phyloP scores from a whole-genome alignment of 2,888 invertebrate genomes.

The Lycaena phlaeas region DNA sequence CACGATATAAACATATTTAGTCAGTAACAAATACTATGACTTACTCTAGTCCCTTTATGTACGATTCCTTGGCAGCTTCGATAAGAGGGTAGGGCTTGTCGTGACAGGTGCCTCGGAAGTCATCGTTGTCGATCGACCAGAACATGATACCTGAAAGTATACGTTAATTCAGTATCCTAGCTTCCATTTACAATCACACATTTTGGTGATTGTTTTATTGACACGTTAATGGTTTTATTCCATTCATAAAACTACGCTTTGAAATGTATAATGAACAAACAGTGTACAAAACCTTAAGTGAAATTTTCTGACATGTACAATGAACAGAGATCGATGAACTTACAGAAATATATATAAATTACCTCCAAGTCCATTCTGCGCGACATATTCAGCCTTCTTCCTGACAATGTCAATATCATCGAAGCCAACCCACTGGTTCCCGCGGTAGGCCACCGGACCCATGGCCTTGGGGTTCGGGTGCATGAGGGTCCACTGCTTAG shows the following conservation, averaged over 20 bases:
- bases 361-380: slow-evolving; percentile 88
- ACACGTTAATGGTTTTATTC: no score
- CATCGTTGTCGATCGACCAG: slow-evolving; percentile 95
- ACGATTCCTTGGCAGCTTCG: slow-evolving; percentile 90
- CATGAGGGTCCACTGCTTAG: slow-evolving; percentile 81
- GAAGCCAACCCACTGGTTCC: slow-evolving; percentile 95
- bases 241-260: no score
- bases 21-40: slow-evolving; percentile 20
- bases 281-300: no score
- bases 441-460: slow-evolving; percentile 89
- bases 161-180: background rate
- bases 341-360: slow-evolving; percentile 18
- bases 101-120: slow-evolving; percentile 92
- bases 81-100: slow-evolving; percentile 91
- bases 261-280: no score
- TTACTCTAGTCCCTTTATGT: slow-evolving; percentile 78
- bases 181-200: no score
- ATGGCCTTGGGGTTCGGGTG: slow-evolving; percentile 86
- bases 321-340: background rate
- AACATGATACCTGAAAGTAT: slow-evolving; percentile 80
- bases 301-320: no score
- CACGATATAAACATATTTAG: no score
- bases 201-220: no score
- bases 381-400: slow-evolving; percentile 89
- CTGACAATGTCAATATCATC: slow-evolving; percentile 89